These are phyloP conservation scores for Gryon sp. DNA, from an alignment of 1,140 invertebrate species.

Conservation along the genomic window DNA sequence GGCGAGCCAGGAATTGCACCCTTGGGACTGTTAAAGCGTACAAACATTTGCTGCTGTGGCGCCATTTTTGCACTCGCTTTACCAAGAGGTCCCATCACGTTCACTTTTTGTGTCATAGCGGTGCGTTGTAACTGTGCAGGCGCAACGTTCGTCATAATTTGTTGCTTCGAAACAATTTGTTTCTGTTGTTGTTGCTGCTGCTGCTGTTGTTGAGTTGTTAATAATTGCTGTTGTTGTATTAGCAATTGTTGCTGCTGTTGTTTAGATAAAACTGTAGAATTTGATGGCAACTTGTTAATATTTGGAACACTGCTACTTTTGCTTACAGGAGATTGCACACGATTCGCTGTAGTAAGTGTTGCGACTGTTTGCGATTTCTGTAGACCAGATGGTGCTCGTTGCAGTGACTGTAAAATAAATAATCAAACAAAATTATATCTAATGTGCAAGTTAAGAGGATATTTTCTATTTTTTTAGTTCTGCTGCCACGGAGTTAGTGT, in stretches of 20 bases:
- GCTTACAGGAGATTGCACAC: slow-evolving; percentile 72
- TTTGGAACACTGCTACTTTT: slow-evolving; percentile 75
- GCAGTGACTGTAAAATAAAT: slow-evolving; percentile 41
- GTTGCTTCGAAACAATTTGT: slow-evolving; percentile 56
- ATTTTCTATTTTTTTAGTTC: too few relatives aligned
- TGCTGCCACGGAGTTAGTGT: too few relatives aligned
- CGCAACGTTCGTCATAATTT: slow-evolving; percentile 23
- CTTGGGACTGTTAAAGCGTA: slow-evolving; percentile 67
- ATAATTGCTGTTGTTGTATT: slow-evolving; percentile 53
- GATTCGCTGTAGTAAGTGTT: slow-evolving; percentile 44
- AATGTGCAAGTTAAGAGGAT: too few relatives aligned
- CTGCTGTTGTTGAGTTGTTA: too few relatives aligned
- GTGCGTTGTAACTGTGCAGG: slow-evolving; percentile 51
- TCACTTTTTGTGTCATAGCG: slow-evolving; percentile 62
- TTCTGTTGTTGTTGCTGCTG: slow-evolving; percentile 50
- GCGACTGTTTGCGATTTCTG: slow-evolving; percentile 68
- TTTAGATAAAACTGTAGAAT: slow-evolving; percentile 54
- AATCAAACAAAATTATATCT: too few relatives aligned
- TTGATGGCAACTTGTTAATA: slow-evolving; percentile 63
- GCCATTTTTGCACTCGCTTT: slow-evolving; percentile 62
- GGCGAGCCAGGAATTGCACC: slow-evolving; percentile 54
- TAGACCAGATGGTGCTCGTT: slow-evolving; percentile 38
- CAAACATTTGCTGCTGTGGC: slow-evolving; percentile 65
- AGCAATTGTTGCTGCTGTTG: slow-evolving; percentile 59
- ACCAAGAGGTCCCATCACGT: slow-evolving; percentile 61